Conservation (phyloP, 2,888 invertebrate genomes). For the Timema cristinae region DNA sequence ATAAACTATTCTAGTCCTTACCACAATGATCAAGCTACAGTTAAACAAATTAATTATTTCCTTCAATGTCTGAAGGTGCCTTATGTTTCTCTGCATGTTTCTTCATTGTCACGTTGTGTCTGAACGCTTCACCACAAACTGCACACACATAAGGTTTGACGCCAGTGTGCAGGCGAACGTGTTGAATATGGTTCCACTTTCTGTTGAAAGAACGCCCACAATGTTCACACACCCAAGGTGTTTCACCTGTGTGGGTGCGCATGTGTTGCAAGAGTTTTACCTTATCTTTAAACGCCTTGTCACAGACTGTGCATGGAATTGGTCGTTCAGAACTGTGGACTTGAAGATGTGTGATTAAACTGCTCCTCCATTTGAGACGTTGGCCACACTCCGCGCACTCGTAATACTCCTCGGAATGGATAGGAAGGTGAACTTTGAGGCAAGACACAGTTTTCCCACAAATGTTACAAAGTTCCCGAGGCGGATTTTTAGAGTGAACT, state of each 20-base stretch:
- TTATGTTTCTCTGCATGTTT: conserved; percentile 13
- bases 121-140: conserved; percentile 19
- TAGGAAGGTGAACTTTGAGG: conserved; percentile 14
- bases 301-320: conserved; percentile 16
- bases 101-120: conserved; percentile 22
- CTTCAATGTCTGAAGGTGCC: too few species aligned
- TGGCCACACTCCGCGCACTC: conserved; percentile 18
- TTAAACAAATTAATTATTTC: too few species aligned
- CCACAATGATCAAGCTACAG: too few species aligned
- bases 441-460: too few species aligned
- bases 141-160: conserved; percentile 19
- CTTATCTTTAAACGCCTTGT: conserved; percentile 22
- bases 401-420: conserved; percentile 20
- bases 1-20: too few species aligned
- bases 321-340: conserved; percentile 19
- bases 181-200: conserved; percentile 23
- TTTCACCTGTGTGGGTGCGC: conserved; percentile 20
- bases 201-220: conserved; percentile 17
- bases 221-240: conserved; percentile 15
- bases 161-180: conserved; percentile 21
- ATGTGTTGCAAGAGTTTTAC: conserved; percentile 19
- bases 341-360: conserved; percentile 18
- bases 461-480: too few species aligned
- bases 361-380: background rate
- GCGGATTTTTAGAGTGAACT: too few species aligned